A percentile compares a stretch with the other conserved stretches of the same genome.
phyloP scores from a whole-genome alignment of 1,140 invertebrate genomes.

The Chrysoperla carnea region DNA sequence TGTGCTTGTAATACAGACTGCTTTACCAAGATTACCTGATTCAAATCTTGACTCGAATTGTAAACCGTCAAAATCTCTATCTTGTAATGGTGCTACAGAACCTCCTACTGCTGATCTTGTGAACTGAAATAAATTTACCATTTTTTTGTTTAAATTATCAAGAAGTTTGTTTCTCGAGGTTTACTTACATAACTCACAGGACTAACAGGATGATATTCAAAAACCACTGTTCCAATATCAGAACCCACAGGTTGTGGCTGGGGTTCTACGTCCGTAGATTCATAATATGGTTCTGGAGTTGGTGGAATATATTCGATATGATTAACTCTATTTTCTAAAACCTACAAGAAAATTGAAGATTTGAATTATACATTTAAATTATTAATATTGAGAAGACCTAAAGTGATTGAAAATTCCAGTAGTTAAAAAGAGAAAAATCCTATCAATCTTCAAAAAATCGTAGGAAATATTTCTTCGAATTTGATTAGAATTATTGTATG shows the following conservation, averaged over 20 bases:
- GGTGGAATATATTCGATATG: slow-evolving; percentile 56
- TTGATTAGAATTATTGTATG: no score
- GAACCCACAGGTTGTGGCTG: slow-evolving; percentile 69
- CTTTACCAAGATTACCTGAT: slow-evolving; percentile 88
- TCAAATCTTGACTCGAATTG: slow-evolving; percentile 93
- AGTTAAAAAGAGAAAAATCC: no score
- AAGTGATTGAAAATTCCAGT: no score
- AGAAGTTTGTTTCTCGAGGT: background rate
- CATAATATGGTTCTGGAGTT: slow-evolving; percentile 64
- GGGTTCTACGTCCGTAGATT: slow-evolving; percentile 55
- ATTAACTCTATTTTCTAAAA: slow-evolving; percentile 60
- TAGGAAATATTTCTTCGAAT: no score
- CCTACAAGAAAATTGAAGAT: slow-evolving; percentile 33
- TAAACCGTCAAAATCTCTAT: slow-evolving; percentile 42
- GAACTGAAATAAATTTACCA: slow-evolving; percentile 40
- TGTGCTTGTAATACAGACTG: slow-evolving; percentile 72
- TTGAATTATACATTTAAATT: slow-evolving; percentile 1
- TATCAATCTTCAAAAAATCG: no score
- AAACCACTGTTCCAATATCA: slow-evolving; percentile 69
- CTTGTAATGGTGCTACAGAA: slow-evolving; percentile 26
- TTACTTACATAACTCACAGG: slow-evolving; percentile 74
- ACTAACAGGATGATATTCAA: slow-evolving; percentile 69
- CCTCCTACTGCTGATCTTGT: slow-evolving; percentile 66
- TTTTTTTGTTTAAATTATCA: slow-evolving; percentile 1
- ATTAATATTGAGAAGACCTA: no score